Conservation (phyloP, 64 coral and sea anemone genomes). For the Astreopora myriophthalma region DNA sequence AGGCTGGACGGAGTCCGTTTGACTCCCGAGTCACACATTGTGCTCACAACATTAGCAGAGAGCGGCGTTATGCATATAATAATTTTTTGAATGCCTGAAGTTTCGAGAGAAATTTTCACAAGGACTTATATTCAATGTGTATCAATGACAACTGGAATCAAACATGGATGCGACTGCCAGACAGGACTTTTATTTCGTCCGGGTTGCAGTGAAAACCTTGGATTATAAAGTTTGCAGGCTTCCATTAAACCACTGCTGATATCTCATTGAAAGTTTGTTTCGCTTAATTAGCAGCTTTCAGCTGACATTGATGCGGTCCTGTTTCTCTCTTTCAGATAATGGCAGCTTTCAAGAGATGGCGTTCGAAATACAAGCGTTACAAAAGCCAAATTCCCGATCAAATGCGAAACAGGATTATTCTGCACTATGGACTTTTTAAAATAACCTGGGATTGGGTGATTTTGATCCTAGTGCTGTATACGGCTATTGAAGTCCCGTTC, state of each 20-base stretch:
- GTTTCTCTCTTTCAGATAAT: constrained; percentile 63
- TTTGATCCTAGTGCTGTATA: constrained; percentile 87
- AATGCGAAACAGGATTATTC: constrained; percentile 93
- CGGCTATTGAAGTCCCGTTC: constrained; percentile 94
- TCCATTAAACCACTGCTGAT: background rate
- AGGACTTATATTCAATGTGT: background rate
- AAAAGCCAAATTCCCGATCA: constrained; percentile 90
- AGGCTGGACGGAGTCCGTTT: too few relatives aligned
- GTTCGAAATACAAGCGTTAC: constrained; percentile 81
- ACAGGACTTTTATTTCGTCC: background rate
- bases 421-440: constrained; percentile 97
- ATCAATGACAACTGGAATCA: background rate
- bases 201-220: background rate
- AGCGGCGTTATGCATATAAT: too few relatives aligned
- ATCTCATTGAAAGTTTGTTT: background rate
- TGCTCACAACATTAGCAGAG: too few relatives aligned
- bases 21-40: too few relatives aligned
- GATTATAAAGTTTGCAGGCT: too few relatives aligned
- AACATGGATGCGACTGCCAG: background rate
- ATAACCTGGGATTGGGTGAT: constrained; percentile 99
- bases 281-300: too few relatives aligned
- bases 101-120: too few relatives aligned
- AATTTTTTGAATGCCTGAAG: too few relatives aligned
- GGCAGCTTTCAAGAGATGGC: constrained; percentile 96
- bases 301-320: background rate